phyloP scores from a whole-genome alignment of 2,888 invertebrate species.

The Malthinus seriepunctatus region DNA sequence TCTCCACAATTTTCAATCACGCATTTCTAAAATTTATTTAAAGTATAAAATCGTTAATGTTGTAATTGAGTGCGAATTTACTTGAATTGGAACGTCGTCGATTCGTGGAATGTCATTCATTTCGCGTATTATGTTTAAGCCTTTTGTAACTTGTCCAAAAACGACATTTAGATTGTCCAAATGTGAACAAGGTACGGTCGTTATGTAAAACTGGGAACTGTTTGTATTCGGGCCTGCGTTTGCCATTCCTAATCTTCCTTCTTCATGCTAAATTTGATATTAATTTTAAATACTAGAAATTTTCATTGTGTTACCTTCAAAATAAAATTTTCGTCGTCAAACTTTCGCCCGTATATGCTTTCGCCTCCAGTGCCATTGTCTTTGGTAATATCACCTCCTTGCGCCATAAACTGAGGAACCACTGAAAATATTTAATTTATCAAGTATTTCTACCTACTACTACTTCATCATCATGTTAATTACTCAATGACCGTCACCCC shows the following conservation, averaged over 20 bases:
- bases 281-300: background rate
- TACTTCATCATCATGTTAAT: too few relatives aligned
- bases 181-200: constrained; percentile 74
- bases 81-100: constrained; percentile 64
- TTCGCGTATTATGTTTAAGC: constrained; percentile 72
- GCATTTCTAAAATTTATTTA: constrained; percentile 59
- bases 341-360: constrained; percentile 89
- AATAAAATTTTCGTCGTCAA: constrained; percentile 88
- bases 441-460: too few relatives aligned
- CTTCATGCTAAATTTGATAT: constrained; percentile 56
- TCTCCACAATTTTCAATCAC: constrained; percentile 77
- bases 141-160: constrained; percentile 79
- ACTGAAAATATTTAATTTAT: constrained; percentile 56
- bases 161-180: constrained; percentile 81
- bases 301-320: constrained; percentile 58
- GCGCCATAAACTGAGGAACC: constrained; percentile 86
- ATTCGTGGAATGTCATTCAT: constrained; percentile 66
- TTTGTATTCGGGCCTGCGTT: constrained; percentile 85
- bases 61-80: constrained; percentile 46
- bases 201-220: constrained; percentile 94
- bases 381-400: constrained; percentile 78
- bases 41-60: constrained; percentile 1
- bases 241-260: constrained; percentile 76
- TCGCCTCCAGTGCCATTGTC: constrained; percentile 89
- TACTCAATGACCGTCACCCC: too few relatives aligned